Conservation (phyloP, 1,140 invertebrate species). For the Oryctes rhinoceros region DNA sequence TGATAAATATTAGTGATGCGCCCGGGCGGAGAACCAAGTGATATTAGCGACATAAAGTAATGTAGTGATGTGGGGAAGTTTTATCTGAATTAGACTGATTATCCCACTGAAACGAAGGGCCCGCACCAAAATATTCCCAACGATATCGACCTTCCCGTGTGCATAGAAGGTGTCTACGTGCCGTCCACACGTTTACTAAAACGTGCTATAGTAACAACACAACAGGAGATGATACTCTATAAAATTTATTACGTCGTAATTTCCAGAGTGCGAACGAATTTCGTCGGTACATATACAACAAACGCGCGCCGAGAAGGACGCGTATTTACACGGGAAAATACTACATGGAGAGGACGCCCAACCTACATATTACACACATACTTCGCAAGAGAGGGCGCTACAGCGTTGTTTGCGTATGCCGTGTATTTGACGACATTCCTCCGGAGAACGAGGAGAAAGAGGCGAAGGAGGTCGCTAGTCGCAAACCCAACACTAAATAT, state of each 20-base stretch:
- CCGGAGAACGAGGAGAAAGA: not conserved
- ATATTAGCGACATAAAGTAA: too few species aligned
- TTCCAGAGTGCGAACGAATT: conserved; percentile 22
- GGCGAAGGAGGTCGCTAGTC: conserved; percentile 6
- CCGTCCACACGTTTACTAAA: not conserved
- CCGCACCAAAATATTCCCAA: too few species aligned
- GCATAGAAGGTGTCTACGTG: too few species aligned
- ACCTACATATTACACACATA: not conserved
- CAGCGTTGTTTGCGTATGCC: not conserved
- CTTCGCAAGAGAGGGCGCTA: too few species aligned
- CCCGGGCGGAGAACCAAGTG: too few species aligned
- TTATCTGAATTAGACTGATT: too few species aligned
- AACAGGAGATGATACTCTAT: not conserved
- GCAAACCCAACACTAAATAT: conserved; percentile 50
- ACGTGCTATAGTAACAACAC: not conserved
- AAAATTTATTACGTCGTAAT: conserved; percentile 32
- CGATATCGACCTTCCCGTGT: too few species aligned
- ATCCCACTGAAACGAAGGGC: too few species aligned
- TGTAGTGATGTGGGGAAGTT: too few species aligned
- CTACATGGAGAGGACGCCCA: not conserved
- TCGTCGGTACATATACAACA: not conserved
- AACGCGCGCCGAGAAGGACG: not conserved
- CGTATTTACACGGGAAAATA: not conserved
- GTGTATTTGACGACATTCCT: conserved; percentile 45
- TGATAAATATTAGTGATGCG: too few species aligned